Base-by-base conservation (phyloP, 2,113 vertebrate species). In the Misgurnus anguillicaudatus region DNA sequence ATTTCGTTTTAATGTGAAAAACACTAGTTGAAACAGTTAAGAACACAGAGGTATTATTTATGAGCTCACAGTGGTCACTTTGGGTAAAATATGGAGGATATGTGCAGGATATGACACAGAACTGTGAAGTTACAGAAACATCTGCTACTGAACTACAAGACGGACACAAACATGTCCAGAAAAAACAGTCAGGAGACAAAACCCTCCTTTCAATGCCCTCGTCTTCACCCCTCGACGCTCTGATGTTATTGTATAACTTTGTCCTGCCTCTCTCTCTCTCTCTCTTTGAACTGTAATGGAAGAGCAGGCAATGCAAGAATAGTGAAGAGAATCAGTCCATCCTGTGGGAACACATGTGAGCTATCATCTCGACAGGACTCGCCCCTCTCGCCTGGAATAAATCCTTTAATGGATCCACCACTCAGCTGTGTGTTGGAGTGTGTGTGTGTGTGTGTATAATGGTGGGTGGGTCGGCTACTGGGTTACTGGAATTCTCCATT, bases 331-430 rank as follows among this genome's bases (percentile, higher is more conserved):
- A 75, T 63, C 75, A 62, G 68, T 70, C 53, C 78, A 77, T 86
- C 85, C 83, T 80, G 69, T 81, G 83, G 79, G 83, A 87, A 86
- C 80, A 86, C 81, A 85, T 87, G 85, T 83, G 73, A 80, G 79
- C 77, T 72, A 85, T 87, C 83, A 79, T 81, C 80, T 83, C 68
- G 55, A 55, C 78, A 84, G 68, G 63, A 58, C 61, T 55, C 63
- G 67, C 69, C 62, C 38, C 63, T 60, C 62, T 70, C 55, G n/a
- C 61, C 69, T 72, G 83, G 84, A 85, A 84, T 78, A 83, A 81
- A 82, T 75, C 78, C 79, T 79, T 85, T 84, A 85, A 86, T 85
- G 87, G 83, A 84, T 85, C 82, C 71, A 80, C 71, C 84, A 81
- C 81, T 83, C 77, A 84, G 53, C 81, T 72, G 63, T 82, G 75